These are phyloP conservation scores for Meleagris gallopavo DNA, from an alignment of 2,113 vertebrate genomes.

Conservation along the genomic window DNA sequence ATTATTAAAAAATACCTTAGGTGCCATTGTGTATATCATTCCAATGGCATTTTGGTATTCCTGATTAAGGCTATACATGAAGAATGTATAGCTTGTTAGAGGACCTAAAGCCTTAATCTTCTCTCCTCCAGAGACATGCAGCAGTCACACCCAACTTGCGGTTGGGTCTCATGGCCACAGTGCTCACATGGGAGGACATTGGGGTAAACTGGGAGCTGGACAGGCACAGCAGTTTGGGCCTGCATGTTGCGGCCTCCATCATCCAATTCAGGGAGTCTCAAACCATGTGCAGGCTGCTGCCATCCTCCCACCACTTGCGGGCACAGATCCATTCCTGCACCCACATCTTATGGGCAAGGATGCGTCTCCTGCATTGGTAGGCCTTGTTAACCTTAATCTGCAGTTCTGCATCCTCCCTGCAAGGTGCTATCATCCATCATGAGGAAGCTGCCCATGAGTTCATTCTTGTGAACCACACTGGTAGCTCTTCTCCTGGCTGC, in stretches of 20 bases:
- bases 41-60: background rate
- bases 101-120: background rate
- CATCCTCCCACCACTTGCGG: too few relatives aligned
- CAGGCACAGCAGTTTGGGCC: background rate
- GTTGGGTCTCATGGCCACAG: too few relatives aligned
- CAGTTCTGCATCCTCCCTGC: background rate
- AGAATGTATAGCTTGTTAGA: background rate
- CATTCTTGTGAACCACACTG: background rate
- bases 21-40: background rate
- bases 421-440: accelerated
- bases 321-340: background rate
- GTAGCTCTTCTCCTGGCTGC: background rate
- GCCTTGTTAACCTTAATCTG: background rate
- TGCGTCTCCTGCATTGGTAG: accelerated
- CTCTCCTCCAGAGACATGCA: too few relatives aligned
- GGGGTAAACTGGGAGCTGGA: background rate
- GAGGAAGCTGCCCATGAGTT: background rate
- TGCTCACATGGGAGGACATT: too few relatives aligned
- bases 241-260: background rate
- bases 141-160: too few relatives aligned
- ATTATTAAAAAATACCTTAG: background rate
- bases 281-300: background rate
- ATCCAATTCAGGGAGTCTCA: background rate
- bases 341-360: background rate
- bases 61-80: background rate